Evolutionary conservation across 53 echinoderm and acorn worm species (phyloP), one percentile per base, ranked within the genome.

Genomic region (Antedon mediterranea): DNA sequence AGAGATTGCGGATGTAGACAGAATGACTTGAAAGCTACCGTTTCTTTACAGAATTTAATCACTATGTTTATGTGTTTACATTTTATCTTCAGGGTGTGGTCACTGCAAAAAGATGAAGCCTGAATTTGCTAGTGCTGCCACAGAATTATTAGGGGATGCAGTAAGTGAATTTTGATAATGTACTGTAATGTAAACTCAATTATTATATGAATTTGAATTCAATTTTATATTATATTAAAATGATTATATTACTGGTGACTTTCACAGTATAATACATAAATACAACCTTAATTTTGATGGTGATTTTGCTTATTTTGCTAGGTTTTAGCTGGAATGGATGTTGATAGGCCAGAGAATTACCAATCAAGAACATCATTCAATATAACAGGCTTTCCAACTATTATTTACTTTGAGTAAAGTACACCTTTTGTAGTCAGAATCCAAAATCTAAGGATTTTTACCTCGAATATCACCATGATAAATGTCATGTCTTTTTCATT

Each of bases 371-470:
- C 77, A 14, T 71, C 82, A 28, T 97, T 75, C 79, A 97, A 97
- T 73, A 97, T 97, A 70, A 97, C 97, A 9, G 97, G 97, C 28
- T 97, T 97, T 84, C 97, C 97, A 75, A 97, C 97, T 71, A 91
- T 97, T 29, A 0, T 91, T 32, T 97, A 97, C 75, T 97, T 97
- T 97, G 92, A 92, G 97, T 97, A 79, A n/a, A 97, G 97, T 89
- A 32, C 9, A 37, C 11, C 4, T 37, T 6, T 37, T 37, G n/a
- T n/a, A n/a, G n/a, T n/a, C n/a, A n/a, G n/a, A n/a, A n/a, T n/a
- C n/a, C n/a, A n/a, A n/a, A n/a, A n/a, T n/a, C n/a, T n/a, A n/a
- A n/a, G n/a, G n/a, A n/a, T n/a, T n/a, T n/a, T n/a, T n/a, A n/a
- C n/a, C n/a, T n/a, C n/a, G n/a, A n/a, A n/a, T n/a, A n/a, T n/a